These are phyloP conservation scores for Megalops atlanticus DNA, from an alignment of 2,113 vertebrate genomes.

Conservation along the genomic window DNA sequence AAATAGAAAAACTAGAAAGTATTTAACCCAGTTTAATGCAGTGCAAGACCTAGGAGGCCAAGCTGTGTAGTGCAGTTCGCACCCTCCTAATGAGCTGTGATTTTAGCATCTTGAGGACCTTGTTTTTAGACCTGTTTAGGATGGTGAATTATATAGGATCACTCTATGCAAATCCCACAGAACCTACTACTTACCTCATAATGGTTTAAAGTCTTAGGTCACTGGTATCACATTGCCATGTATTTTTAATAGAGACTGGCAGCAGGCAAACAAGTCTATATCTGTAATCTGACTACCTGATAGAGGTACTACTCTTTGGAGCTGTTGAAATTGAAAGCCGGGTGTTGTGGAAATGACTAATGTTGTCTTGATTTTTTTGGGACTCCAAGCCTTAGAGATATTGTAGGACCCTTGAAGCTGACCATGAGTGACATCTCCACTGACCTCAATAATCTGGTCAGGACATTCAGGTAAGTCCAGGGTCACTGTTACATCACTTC, in stretches of 20 bases:
- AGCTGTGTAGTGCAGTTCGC: too few species aligned
- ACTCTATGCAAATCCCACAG: slow-evolving; percentile 11
- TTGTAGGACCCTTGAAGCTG: slow-evolving; percentile 80
- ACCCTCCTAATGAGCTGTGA: too few species aligned
- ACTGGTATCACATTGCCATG: slow-evolving; percentile 65
- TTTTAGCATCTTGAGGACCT: neutral
- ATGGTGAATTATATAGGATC: neutral
- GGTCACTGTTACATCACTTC: neutral
- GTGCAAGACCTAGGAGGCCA: too few species aligned
- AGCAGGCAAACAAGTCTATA: slow-evolving; percentile 44
- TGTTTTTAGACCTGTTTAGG: neutral
- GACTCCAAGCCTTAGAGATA: slow-evolving; percentile 74
- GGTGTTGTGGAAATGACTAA: slow-evolving; percentile 21
- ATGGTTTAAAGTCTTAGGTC: slow-evolving; percentile 46
- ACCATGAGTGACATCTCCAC: slow-evolving; percentile 77
- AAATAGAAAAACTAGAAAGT: neutral
- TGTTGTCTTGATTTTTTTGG: slow-evolving; percentile 19
- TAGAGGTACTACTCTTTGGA: slow-evolving; percentile 30
- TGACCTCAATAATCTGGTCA: slow-evolving; percentile 84
- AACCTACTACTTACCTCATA: neutral
- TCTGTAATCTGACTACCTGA: slow-evolving; percentile 45
- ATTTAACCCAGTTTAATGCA: too few species aligned
- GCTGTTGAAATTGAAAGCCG: slow-evolving; percentile 10
- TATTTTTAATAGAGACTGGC: slow-evolving; percentile 65
- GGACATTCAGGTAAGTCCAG: slow-evolving; percentile 85